Evolutionary conservation across 2,113 vertebrate genomes (phyloP).

Genomic region (Sarotherodon lohbergeri): DNA sequence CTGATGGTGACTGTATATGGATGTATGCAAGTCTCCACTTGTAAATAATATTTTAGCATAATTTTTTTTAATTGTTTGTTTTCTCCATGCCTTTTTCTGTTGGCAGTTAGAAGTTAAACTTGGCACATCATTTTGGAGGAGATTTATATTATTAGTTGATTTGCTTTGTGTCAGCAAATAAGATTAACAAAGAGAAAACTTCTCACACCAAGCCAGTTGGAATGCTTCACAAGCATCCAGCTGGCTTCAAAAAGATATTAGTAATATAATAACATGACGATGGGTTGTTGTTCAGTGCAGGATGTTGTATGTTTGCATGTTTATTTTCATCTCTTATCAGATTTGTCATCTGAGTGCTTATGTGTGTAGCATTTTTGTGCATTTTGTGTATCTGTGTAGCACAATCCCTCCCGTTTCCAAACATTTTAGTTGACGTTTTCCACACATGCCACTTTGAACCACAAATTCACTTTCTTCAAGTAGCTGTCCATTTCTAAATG

Average conservation of each 20-base stretch:
- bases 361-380: not conserved
- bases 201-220: not conserved
- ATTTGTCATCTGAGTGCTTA: not conserved
- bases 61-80: not conserved
- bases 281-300: not conserved
- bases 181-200: not conserved
- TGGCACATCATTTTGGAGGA: not conserved
- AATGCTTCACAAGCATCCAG: not conserved
- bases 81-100: not conserved
- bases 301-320: not conserved
- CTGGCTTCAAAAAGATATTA: not conserved
- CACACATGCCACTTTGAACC: not conserved
- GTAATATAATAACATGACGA: not conserved
- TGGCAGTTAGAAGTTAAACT: not conserved
- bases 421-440: conserved; percentile 16
- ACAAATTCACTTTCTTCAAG: not conserved
- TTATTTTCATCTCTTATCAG: conserved; percentile 10
- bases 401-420: not conserved
- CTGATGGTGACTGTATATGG: not conserved
- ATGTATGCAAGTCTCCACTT: not conserved
- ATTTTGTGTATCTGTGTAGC: not conserved
- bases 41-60: not conserved
- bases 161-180: not conserved
- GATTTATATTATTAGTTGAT: not conserved
- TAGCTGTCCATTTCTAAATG: not conserved